Percentiles rank a stretch among this genome's conserved stretches.
These are phyloP conservation scores for Rhyacophila brunnea DNA, from an alignment of 1,140 invertebrate species.

Conservation along the genomic window DNA sequence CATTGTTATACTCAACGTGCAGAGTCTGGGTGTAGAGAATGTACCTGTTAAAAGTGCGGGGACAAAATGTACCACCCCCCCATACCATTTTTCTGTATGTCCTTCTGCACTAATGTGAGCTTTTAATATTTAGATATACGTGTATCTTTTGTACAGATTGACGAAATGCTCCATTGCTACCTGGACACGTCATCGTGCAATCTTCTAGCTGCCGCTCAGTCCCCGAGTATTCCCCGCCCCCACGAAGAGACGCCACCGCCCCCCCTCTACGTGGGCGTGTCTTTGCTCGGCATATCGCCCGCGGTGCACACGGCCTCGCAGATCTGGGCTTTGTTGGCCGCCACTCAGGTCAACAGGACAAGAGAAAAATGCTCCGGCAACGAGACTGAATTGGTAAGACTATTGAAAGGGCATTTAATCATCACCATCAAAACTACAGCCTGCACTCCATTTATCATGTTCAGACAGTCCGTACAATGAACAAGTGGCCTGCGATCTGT, in stretches of 20 bases:
- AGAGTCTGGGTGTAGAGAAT: too few relatives aligned
- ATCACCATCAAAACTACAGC: too few relatives aligned
- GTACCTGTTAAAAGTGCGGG: too few relatives aligned
- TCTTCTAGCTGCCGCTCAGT: slow-evolving; percentile 61
- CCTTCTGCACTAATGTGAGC: too few relatives aligned
- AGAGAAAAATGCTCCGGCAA: slow-evolving; percentile 38
- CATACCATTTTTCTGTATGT: too few relatives aligned
- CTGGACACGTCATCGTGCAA: slow-evolving; percentile 69
- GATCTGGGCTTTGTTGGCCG: slow-evolving; percentile 62
- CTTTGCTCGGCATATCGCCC: slow-evolving; percentile 45
- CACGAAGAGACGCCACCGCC: slow-evolving; percentile 13
- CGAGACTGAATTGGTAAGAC: slow-evolving; percentile 21
- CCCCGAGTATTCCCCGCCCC: slow-evolving; percentile 37
- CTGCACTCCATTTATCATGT: too few relatives aligned
- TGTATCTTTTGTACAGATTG: slow-evolving; percentile 47
- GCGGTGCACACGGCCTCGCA: slow-evolving; percentile 50
- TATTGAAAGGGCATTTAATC: too few relatives aligned
- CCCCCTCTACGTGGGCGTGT: slow-evolving; percentile 62
- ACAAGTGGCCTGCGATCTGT: too few relatives aligned
- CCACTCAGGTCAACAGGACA: slow-evolving; percentile 39
- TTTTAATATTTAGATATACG: too few relatives aligned
- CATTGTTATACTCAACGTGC: too few relatives aligned
- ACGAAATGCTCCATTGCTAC: slow-evolving; percentile 80
- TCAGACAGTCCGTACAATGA: too few relatives aligned
- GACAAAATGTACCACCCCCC: too few relatives aligned